A percentile compares a stretch with the other conserved stretches of the same genome.
These are phyloP conservation scores for Lagenorhynchus albirostris DNA, from an alignment of 2,113 vertebrate species.

Conservation along the genomic window DNA sequence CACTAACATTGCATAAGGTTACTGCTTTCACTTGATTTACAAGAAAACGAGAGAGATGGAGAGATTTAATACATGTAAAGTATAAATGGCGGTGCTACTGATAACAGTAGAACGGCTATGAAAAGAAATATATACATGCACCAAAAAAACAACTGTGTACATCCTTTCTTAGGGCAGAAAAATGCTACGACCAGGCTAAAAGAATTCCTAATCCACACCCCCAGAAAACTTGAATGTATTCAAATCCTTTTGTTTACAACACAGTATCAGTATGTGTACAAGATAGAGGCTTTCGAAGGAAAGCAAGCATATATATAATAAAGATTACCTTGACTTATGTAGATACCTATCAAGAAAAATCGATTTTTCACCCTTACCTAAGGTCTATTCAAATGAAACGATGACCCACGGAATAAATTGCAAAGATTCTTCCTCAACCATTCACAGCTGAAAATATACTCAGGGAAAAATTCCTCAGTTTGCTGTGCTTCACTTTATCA, in stretches of 20 bases:
- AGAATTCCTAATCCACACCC: neutral
- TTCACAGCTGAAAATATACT: neutral
- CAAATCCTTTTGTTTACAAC: neutral
- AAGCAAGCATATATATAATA: neutral
- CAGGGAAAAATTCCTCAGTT: neutral
- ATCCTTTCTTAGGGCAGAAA: neutral
- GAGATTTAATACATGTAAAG: neutral
- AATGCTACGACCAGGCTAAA: neutral
- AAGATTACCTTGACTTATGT: neutral
- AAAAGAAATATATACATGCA: neutral
- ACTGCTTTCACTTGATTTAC: neutral
- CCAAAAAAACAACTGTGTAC: neutral
- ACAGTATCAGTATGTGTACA: neutral
- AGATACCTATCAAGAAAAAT: neutral
- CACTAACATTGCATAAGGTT: neutral
- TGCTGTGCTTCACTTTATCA: neutral
- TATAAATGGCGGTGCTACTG: neutral
- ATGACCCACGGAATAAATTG: neutral
- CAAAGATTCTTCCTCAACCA: neutral
- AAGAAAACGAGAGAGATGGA: neutral
- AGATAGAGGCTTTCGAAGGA: neutral
- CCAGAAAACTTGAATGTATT: neutral
- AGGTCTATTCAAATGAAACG: neutral
- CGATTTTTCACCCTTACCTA: neutral
- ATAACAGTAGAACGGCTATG: neutral